A percentile compares a stretch with the other conserved stretches of the same genome.
phyloP scores from a whole-genome alignment of 1,140 invertebrate species.

The Papilio aristodemus region DNA sequence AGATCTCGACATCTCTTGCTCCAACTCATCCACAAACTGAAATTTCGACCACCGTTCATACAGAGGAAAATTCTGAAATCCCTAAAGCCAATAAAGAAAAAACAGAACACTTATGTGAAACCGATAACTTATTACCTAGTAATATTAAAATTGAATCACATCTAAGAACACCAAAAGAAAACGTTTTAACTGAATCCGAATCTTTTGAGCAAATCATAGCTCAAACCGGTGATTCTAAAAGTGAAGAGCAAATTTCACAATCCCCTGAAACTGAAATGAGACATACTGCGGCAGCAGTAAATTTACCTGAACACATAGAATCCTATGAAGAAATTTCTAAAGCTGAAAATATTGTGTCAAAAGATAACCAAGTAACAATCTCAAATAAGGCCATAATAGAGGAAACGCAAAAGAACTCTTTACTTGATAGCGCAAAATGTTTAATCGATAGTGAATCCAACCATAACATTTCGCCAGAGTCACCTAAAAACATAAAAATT shows the following conservation, averaged over 20 bases:
- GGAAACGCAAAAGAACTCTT: conserved; percentile 11
- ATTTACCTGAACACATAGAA: not conserved
- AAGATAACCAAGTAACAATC: not conserved
- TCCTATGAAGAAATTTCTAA: not conserved
- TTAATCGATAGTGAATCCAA: conserved; percentile 36
- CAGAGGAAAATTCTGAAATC: not conserved
- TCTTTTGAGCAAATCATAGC: not conserved
- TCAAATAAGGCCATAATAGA: not conserved
- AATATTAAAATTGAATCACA: not conserved
- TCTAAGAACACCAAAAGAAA: not conserved
- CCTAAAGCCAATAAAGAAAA: not conserved
- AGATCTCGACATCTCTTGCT: not conserved
- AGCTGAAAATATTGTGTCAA: not conserved
- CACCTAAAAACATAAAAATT: not conserved
- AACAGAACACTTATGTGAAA: too few relatives aligned
- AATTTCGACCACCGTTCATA: conserved; percentile 1
- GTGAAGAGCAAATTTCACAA: not conserved
- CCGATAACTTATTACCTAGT: conserved; percentile 1
- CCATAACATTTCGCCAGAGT: not conserved
- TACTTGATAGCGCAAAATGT: conserved; percentile 35
- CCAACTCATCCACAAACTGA: not conserved
- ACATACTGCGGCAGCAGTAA: not conserved
- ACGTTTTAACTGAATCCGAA: not conserved
- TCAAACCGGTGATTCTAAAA: not conserved
- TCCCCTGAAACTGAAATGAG: not conserved